Percentiles rank a stretch among this genome's conserved stretches.
Conservation (phyloP, 2,797 vertebrate species). For the Tokudaia muenninki region DNA sequence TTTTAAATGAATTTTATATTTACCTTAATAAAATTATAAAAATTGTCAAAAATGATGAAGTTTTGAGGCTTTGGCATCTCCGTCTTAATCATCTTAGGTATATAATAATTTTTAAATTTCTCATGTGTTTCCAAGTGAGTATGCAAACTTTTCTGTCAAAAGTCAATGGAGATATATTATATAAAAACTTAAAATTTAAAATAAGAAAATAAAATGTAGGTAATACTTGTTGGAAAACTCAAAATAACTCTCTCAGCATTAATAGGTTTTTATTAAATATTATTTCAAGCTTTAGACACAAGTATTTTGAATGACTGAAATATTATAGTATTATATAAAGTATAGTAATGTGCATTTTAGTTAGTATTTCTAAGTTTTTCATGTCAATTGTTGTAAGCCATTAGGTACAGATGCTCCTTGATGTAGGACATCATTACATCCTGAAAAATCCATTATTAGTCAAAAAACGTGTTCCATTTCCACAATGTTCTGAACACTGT, state of each 20-base stretch:
- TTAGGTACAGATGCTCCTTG: background rate
- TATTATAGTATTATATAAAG: background rate
- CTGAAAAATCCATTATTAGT: background rate
- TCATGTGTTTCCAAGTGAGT: conserved; percentile 53
- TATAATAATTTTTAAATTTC: conserved; percentile 15
- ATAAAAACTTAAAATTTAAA: background rate
- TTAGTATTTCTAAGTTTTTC: conserved; percentile 21
- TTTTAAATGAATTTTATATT: conserved; percentile 50
- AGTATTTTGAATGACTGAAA: background rate
- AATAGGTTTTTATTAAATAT: background rate
- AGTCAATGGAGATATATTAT: background rate
- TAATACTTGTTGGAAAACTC: background rate
- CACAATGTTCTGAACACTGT: too few species aligned
- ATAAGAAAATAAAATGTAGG: background rate
- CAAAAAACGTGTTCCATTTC: background rate
- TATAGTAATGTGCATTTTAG: background rate
- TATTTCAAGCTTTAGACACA: background rate
- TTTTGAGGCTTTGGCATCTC: conserved; percentile 6
- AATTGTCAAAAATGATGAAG: conserved; percentile 3
- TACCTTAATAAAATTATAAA: background rate
- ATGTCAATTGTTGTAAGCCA: background rate
- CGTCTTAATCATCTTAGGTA: conserved; percentile 23
- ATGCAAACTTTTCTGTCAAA: background rate
- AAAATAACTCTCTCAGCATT: conserved; percentile 14
- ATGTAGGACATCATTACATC: background rate